Percentiles rank a stretch among this genome's conserved stretches.
These are phyloP conservation scores for Cyclophora albipunctata DNA, from an alignment of 2,888 invertebrate genomes.

Conservation along the genomic window DNA sequence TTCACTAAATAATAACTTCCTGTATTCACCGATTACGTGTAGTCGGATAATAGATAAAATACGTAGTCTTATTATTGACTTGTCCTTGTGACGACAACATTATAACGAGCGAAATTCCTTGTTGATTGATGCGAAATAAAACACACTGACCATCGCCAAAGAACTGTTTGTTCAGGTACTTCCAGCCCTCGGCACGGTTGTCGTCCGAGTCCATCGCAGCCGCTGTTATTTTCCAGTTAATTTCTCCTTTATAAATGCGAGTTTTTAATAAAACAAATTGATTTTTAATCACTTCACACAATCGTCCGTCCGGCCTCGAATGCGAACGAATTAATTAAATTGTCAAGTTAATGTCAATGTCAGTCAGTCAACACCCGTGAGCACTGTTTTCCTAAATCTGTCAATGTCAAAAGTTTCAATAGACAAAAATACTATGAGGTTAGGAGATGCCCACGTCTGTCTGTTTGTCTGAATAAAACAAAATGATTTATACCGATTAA, in stretches of 20 bases:
- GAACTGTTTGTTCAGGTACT: conserved; percentile 68
- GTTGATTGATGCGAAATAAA: conserved; percentile 22
- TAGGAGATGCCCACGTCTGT: too few relatives aligned
- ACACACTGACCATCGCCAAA: conserved; percentile 65
- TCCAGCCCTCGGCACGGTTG: conserved; percentile 68
- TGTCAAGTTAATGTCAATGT: conserved; percentile 29
- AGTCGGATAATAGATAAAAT: not conserved
- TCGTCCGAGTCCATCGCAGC: conserved; percentile 49
- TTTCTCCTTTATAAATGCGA: conserved; percentile 10
- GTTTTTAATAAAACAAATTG: conserved; percentile 14
- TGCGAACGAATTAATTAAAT: conserved; percentile 14
- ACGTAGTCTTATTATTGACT: not conserved
- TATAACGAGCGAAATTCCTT: conserved; percentile 25
- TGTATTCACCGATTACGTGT: too few relatives aligned
- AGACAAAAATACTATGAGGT: conserved; percentile 13
- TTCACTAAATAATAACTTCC: too few relatives aligned
- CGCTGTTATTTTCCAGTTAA: conserved; percentile 10
- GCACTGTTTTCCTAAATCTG: conserved; percentile 14
- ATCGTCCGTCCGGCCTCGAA: conserved; percentile 16
- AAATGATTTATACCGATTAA: too few relatives aligned
- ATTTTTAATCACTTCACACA: conserved; percentile 18
- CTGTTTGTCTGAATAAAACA: too few relatives aligned
- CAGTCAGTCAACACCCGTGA: conserved; percentile 7
- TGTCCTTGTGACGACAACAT: conserved; percentile 37
- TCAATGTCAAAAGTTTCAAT: conserved; percentile 30